These are phyloP conservation scores for Dilophus febrilis DNA, from an alignment of 2,888 invertebrate genomes.

Conservation along the genomic window DNA sequence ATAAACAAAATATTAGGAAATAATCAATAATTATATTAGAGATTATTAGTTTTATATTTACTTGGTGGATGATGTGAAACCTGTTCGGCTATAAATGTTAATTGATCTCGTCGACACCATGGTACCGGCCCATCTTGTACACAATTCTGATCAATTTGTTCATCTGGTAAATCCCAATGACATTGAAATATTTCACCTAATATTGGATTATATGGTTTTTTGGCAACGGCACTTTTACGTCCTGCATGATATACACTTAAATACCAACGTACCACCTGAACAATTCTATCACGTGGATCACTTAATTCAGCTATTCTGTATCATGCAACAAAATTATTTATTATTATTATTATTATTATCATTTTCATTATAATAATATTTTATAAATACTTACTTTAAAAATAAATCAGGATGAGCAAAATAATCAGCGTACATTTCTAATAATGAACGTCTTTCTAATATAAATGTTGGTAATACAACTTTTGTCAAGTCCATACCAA, in stretches of 20 bases:
- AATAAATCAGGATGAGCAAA: conserved; percentile 98
- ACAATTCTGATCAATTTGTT: conserved; percentile 16
- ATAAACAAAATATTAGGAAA: conserved; percentile 1
- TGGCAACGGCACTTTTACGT: conserved; percentile 89
- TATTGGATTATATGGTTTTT: conserved; percentile 98
- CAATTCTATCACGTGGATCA: conserved; percentile 76
- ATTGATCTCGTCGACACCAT: conserved; percentile 73
- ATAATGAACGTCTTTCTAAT: conserved; percentile 83
- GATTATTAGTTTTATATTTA: conserved; percentile 25
- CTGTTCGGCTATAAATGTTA: conserved; percentile 93
- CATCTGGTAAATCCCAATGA: conserved; percentile 54
- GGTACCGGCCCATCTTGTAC: conserved; percentile 75
- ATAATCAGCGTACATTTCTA: conserved; percentile 99
- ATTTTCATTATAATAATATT: background rate
- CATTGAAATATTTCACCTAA: conserved; percentile 91
- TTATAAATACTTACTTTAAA: conserved; percentile 43
- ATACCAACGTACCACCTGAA: conserved; percentile 93
- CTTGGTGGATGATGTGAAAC: conserved; percentile 98
- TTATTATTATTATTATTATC: background rate
- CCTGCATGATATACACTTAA: conserved; percentile 97
- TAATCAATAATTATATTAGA: conserved; percentile 2
- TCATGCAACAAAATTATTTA: conserved; percentile 11
- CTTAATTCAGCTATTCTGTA: conserved; percentile 81
- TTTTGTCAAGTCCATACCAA: conserved; percentile 99
- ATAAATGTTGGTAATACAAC: conserved; percentile 95